phyloP scores from a whole-genome alignment of 1,140 invertebrate species.

The Diplogasteroides magnus region DNA sequence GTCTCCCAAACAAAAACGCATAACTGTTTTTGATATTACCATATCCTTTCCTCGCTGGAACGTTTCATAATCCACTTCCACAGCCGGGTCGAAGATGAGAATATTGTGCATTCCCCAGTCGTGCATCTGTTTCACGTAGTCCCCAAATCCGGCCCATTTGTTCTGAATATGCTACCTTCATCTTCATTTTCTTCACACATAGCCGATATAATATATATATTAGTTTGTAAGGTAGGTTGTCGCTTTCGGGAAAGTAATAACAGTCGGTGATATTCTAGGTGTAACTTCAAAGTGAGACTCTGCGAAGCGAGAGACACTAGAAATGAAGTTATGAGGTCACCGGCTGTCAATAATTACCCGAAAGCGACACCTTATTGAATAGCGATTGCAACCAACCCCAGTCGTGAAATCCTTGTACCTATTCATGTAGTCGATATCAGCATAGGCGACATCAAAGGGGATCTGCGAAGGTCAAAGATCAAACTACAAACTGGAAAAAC shows the following conservation, averaged over 20 bases:
- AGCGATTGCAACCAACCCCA: constrained; percentile 2
- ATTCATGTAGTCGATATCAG: constrained; percentile 79
- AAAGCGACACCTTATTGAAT: neutral
- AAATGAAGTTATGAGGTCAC: too few relatives aligned
- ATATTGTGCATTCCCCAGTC: constrained; percentile 8
- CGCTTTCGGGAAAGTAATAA: too few relatives aligned
- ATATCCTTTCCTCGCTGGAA: constrained; percentile 34
- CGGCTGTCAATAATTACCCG: too few relatives aligned
- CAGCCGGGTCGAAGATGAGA: constrained; percentile 28
- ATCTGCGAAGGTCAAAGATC: constrained; percentile 55
- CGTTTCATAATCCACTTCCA: constrained; percentile 33
- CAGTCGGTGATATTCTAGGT: too few relatives aligned
- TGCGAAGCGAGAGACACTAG: too few relatives aligned
- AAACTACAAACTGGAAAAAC: too few relatives aligned
- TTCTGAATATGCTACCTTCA: too few relatives aligned
- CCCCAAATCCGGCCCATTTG: constrained; percentile 22
- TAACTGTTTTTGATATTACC: too few relatives aligned
- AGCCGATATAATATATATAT: too few relatives aligned
- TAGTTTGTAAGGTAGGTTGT: too few relatives aligned
- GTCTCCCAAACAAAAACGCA: constrained; percentile 1
- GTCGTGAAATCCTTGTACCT: constrained; percentile 76
- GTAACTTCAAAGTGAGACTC: too few relatives aligned
- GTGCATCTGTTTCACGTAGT: constrained; percentile 28
- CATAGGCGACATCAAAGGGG: constrained; percentile 51
- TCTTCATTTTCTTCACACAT: too few relatives aligned